A percentile compares a stretch with the other conserved stretches of the same genome.
Conservation (phyloP, 2,888 invertebrate species). For the Stenodema calcarata region DNA sequence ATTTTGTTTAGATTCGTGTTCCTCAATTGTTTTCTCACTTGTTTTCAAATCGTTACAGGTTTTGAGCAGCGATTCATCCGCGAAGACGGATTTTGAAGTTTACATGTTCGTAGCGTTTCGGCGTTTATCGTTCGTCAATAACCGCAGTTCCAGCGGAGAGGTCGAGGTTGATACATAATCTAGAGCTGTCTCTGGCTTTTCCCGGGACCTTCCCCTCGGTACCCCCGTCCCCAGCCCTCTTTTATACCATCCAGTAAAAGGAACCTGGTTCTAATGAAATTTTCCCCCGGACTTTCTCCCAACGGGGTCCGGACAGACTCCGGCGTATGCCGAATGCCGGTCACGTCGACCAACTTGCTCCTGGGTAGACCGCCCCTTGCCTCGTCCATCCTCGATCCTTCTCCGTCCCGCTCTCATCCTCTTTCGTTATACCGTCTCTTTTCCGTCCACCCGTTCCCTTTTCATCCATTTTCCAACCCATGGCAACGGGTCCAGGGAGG, state of each 20-base stretch:
- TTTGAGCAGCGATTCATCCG: no score
- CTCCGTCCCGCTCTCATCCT: background rate
- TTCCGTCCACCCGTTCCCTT: background rate
- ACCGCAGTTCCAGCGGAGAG: no score
- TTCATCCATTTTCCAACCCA: background rate
- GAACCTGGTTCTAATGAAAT: background rate
- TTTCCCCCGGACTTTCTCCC: background rate
- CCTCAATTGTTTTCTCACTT: no score
- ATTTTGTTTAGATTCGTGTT: no score
- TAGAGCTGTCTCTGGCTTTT: background rate
- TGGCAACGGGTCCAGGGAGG: background rate
- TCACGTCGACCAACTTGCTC: background rate
- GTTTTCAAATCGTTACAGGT: no score
- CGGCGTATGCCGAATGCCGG: background rate
- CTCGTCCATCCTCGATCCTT: background rate
- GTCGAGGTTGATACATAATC: background rate
- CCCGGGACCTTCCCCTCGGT: background rate
- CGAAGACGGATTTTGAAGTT: no score
- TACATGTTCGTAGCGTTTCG: no score
- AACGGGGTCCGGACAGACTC: background rate
- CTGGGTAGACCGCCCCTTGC: background rate
- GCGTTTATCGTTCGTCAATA: no score
- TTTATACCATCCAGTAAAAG: background rate
- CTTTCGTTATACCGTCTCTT: background rate
- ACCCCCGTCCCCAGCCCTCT: background rate